Base-by-base conservation (phyloP, 1,140 invertebrate species). In the Babylonia areolata region DNA sequence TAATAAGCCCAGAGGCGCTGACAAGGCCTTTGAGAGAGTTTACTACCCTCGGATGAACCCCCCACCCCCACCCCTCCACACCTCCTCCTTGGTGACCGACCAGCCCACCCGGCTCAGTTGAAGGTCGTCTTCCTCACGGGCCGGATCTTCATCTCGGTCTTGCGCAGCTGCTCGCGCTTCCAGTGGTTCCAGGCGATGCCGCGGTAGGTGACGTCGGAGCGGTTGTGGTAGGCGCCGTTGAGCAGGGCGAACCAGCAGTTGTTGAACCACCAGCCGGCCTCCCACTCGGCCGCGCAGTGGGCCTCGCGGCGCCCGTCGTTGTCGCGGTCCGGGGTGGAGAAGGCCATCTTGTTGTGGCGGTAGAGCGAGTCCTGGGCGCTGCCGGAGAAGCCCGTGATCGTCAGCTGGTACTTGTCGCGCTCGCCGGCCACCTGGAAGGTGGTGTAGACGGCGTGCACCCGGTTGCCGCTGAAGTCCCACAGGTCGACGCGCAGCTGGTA, bases 191-290 rank as follows among this genome's bases (percentile, higher is more conserved):
- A 96, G 17, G 96, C 95, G 5, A 96, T 96, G 90, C 98, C 97
- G 92, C 97, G 97, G 97, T 97, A 98, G 15, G 97, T 97, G 39
- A 98, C 94, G 9, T 92, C 89, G 15, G 92, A 91, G 17, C 97
- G 97, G 39, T 98, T 95, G 85, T 96, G 97, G 93, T 98, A 98
- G 86, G 96, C 96, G 3, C 97, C 98, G 93, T 98, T 99, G 46
- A 98, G 96, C 95, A 98, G 98, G 5, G 97, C 97, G 93, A 97
- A 97, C 93, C 98, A 98, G 94, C 98, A 99, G 93, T 98, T 97
- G 85, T 93, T 94, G 86, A 94, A 95, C 95, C 92, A 94, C 95
- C 95, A 95, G 15, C 95, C 95, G 12, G 93, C 95, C 73, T 93
- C 89, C 93, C 95, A 95, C 85, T 95, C 94, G 37, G 95, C 91